Conservation (phyloP, 2,797 vertebrate genomes). For the Onychomys torridus region DNA sequence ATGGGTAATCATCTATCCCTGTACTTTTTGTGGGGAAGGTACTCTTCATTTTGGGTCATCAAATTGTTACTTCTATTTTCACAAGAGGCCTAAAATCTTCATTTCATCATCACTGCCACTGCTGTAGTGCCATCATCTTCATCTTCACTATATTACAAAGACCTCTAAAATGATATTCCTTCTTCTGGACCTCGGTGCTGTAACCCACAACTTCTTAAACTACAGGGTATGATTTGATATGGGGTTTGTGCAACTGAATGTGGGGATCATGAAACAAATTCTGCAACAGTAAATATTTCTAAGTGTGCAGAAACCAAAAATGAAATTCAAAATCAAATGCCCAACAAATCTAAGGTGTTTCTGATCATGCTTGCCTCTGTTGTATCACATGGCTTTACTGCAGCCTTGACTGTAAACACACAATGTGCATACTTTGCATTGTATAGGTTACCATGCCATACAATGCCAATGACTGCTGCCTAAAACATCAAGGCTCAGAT, state of each 20-base stretch:
- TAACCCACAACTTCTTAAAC: not conserved
- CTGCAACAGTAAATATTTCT: not conserved
- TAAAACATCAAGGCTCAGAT: not conserved
- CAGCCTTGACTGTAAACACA: not conserved
- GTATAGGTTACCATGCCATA: too few relatives aligned
- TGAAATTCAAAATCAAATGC: not conserved
- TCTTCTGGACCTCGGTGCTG: not conserved
- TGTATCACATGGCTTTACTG: not conserved
- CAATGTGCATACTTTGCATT: not conserved
- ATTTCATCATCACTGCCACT: not conserved
- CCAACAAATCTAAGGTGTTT: not conserved
- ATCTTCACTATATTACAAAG: not conserved
- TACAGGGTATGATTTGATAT: not conserved
- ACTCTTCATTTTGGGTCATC: not conserved
- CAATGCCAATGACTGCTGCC: not conserved
- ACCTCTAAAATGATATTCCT: not conserved
- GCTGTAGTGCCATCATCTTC: not conserved
- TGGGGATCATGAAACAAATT: not conserved
- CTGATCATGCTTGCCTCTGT: not conserved
- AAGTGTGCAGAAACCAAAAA: not conserved
- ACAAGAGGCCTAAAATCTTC: conserved; percentile 24
- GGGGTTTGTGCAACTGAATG: not conserved
- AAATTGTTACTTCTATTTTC: conserved; percentile 34
- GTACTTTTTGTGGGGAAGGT: not conserved
- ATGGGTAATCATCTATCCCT: not conserved